These are phyloP conservation scores for Artibeus jamaicensis DNA, from an alignment of 2,797 vertebrate species.

Conservation along the genomic window DNA sequence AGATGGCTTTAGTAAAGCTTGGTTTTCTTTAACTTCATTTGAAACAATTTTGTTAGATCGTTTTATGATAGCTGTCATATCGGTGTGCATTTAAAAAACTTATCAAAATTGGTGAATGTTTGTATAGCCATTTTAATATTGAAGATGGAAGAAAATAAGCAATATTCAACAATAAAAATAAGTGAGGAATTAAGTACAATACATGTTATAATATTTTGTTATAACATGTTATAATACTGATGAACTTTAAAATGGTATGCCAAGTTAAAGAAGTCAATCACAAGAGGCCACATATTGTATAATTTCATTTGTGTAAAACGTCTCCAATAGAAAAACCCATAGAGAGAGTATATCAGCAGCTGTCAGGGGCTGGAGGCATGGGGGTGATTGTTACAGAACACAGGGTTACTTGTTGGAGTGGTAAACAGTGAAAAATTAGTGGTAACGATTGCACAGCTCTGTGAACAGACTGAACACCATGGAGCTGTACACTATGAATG, in stretches of 20 bases:
- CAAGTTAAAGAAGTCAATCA: background rate
- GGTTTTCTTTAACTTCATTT: background rate
- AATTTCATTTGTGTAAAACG: background rate
- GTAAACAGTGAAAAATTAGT: background rate
- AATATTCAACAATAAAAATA: background rate
- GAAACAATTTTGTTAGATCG: background rate
- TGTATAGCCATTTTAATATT: background rate
- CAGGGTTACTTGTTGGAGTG: background rate
- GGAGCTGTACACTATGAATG: background rate
- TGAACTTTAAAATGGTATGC: background rate
- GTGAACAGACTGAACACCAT: background rate
- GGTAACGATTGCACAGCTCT: background rate
- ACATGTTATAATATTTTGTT: background rate
- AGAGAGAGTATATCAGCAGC: background rate
- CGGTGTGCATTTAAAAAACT: background rate
- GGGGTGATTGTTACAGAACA: background rate
- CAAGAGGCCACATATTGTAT: background rate
- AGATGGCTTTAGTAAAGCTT: background rate
- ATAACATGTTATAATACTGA: background rate
- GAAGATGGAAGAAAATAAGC: background rate
- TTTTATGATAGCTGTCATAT: background rate
- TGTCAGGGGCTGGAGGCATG: background rate
- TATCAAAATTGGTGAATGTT: background rate
- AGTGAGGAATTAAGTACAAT: background rate
- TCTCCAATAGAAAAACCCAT: background rate